Evolutionary conservation across 2,113 vertebrate genomes (phyloP).

Genomic region (Cercocebus atys): DNA sequence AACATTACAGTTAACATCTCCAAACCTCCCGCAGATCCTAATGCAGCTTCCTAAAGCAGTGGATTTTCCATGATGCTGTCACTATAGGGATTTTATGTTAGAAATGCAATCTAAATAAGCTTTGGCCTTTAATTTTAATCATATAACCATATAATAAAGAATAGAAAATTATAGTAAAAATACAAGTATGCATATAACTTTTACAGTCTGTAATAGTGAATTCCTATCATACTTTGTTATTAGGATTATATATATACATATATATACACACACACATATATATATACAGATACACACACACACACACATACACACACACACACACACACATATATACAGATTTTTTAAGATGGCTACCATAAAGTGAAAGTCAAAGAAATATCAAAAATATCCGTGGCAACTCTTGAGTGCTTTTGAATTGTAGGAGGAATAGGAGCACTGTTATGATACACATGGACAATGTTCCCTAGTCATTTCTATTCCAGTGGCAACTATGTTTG

Average conservation of each 20-base stretch:
- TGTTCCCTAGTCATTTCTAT: background rate
- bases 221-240: background rate
- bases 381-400: background rate
- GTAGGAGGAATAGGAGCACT: background rate
- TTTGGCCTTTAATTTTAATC: constrained; percentile 12
- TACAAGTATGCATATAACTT: background rate
- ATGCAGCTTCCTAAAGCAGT: background rate
- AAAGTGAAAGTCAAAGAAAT: constrained; percentile 2
- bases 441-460: background rate
- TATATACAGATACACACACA: rapidly evolving
- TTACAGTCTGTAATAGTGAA: background rate
- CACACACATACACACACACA: no score
- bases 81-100: background rate
- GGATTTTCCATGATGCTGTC: constrained; percentile 1
- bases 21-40: background rate
- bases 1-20: background rate
- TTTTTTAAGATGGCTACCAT: background rate
- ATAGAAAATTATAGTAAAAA: background rate
- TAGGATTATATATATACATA: background rate
- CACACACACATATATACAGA: no score
- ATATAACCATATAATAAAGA: background rate
- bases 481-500: background rate
- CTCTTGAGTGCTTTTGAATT: background rate
- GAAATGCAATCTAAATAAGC: background rate
- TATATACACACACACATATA: no score